A percentile compares a stretch with the other conserved stretches of the same genome.
Evolutionary conservation across 2,888 invertebrate genomes (phyloP).

Genomic region (Philopedon plagiatum): DNA sequence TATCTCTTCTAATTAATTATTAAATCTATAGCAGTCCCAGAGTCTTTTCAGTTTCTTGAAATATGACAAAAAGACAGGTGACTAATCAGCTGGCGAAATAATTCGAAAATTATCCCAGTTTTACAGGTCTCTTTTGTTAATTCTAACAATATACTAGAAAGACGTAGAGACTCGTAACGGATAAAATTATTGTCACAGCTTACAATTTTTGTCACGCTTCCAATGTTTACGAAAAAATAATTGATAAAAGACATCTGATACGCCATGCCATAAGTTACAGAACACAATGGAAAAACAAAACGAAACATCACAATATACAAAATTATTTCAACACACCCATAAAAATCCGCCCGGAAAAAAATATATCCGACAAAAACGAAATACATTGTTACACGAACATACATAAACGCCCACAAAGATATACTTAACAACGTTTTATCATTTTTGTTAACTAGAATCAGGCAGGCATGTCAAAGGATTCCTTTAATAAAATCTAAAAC

Average conservation of each 20-base stretch:
- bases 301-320: not conserved
- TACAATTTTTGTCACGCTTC: too few species aligned
- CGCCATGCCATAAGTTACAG: not conserved
- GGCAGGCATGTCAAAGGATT: constrained; percentile 2
- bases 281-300: not conserved
- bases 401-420: not conserved
- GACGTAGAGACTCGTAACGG: too few species aligned
- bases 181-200: too few species aligned
- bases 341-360: not conserved
- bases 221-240: too few species aligned
- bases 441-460: not conserved
- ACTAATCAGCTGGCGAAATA: too few species aligned
- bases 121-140: too few species aligned
- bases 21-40: too few species aligned
- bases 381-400: not conserved
- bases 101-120: too few species aligned
- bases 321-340: not conserved
- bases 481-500: not conserved
- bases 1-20: too few species aligned
- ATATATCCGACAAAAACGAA: not conserved
- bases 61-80: too few species aligned
- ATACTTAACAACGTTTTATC: not conserved
- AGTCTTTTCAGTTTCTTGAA: too few species aligned
- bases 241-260: not conserved
- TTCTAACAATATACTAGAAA: too few species aligned